Evolutionary conservation across 2,888 invertebrate species (phyloP).

Genomic region (Altica lythri): DNA sequence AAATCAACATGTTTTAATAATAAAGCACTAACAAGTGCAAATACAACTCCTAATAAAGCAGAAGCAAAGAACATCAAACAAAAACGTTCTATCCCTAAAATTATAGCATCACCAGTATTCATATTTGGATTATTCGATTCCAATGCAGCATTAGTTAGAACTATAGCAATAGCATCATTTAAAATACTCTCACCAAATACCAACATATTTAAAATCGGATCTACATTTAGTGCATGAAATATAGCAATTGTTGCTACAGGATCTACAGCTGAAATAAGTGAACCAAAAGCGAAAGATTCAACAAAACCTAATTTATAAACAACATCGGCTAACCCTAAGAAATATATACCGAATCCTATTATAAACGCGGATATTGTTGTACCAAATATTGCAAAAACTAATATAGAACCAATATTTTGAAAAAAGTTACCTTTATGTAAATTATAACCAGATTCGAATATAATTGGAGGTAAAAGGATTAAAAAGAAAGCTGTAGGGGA

Average conservation of each 20-base stretch:
- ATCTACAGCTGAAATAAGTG: constrained; percentile 97
- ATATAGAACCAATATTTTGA: constrained; percentile 98
- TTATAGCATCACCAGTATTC: constrained; percentile 81
- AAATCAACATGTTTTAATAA: constrained; percentile 94
- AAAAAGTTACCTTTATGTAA: constrained; percentile 96
- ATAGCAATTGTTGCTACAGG: constrained; percentile 99
- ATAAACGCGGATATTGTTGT: constrained; percentile 96
- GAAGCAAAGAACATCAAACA: constrained; percentile 98
- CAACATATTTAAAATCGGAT: constrained; percentile 98
- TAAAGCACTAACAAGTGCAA: constrained; percentile 91
- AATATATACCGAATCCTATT: constrained; percentile 94
- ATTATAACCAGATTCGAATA: constrained; percentile 99
- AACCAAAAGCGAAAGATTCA: constrained; percentile 98
- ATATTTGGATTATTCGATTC: constrained; percentile 70
- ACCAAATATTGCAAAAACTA: constrained; percentile 96
- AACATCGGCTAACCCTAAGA: constrained; percentile 88
- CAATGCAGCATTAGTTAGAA: constrained; percentile 87
- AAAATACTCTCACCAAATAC: constrained; percentile 96
- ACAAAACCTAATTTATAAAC: constrained; percentile 92
- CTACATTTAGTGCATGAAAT: constrained; percentile 96
- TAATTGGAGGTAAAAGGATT: constrained; percentile 95
- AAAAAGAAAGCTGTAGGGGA: constrained; percentile 98
- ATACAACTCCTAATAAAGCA: constrained; percentile 92
- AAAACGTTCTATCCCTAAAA: constrained; percentile 87
- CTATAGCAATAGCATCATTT: constrained; percentile 98